Conservation (phyloP, 2,797 vertebrate genomes). For the Gambusia yucatana region DNA sequence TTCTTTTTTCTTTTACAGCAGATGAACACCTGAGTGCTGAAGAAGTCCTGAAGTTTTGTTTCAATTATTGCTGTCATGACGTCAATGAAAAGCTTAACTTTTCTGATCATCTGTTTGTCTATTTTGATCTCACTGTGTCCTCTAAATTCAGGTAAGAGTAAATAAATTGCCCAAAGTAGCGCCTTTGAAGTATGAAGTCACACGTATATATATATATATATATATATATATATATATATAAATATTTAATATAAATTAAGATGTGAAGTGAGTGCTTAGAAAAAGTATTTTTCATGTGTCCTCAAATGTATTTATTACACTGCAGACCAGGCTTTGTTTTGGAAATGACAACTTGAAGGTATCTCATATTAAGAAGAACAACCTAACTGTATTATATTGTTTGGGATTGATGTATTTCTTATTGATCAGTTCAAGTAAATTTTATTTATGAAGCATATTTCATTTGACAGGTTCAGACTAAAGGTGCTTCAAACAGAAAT, state of each 20-base stretch:
- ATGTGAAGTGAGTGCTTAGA: neutral
- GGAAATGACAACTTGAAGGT: neutral
- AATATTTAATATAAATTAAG: neutral
- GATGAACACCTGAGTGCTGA: constrained; percentile 24
- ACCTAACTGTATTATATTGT: neutral
- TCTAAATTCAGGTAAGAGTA: constrained; percentile 68
- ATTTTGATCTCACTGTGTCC: constrained; percentile 38
- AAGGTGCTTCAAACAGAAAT: neutral
- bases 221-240: neutral
- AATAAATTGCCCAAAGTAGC: constrained; percentile 4
- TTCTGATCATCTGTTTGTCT: constrained; percentile 44
- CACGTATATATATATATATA: neutral
- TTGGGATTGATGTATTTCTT: neutral
- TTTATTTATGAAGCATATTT: too few relatives aligned
- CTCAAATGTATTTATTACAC: neutral
- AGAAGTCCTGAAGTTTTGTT: neutral
- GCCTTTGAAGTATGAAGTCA: neutral
- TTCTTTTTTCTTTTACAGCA: constrained; percentile 21
- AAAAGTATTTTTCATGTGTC: neutral
- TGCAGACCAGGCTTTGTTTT: neutral
- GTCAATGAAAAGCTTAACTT: constrained; percentile 31
- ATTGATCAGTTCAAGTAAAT: neutral
- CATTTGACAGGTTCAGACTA: neutral
- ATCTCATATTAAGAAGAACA: neutral
- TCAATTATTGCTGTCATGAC: constrained; percentile 59